Evolutionary conservation across 1,140 invertebrate genomes (phyloP).

Genomic region (Drosophila navojoa): DNA sequence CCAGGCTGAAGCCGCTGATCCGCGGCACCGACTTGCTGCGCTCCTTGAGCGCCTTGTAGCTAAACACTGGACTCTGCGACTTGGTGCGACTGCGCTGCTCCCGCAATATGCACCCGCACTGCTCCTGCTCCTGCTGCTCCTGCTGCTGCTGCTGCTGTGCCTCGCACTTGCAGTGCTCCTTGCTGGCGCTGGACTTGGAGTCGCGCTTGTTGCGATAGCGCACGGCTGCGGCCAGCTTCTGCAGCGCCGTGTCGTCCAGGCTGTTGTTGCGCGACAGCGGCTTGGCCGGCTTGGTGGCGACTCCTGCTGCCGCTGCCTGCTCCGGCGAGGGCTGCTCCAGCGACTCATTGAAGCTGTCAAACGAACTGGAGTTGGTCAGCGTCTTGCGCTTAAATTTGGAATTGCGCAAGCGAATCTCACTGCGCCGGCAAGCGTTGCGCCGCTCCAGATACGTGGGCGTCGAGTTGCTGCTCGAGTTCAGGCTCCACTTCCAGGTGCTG

Average conservation of each 20-base stretch:
- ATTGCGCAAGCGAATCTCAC: constrained; percentile 85
- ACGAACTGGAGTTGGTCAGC: constrained; percentile 72
- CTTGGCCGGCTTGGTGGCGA: constrained; percentile 44
- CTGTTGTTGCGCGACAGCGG: constrained; percentile 66
- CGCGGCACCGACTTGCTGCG: constrained; percentile 82
- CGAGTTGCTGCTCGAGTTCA: constrained; percentile 86
- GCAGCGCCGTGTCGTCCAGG: constrained; percentile 72
- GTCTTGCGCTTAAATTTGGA: constrained; percentile 86
- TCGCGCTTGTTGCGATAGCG: constrained; percentile 58
- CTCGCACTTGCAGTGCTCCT: constrained; percentile 56
- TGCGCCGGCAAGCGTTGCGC: constrained; percentile 84
- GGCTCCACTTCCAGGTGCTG: constrained; percentile 83
- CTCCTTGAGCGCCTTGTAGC: constrained; percentile 76
- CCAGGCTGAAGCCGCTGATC: constrained; percentile 62
- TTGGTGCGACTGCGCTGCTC: constrained; percentile 63
- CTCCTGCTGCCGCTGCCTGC: constrained; percentile 11
- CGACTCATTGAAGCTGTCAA: constrained; percentile 77
- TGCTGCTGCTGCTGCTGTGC: constrained; percentile 17
- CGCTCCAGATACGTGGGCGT: constrained; percentile 96
- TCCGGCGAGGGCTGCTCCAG: constrained; percentile 37
- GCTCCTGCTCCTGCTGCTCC: constrained; percentile 23
- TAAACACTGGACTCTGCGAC: constrained; percentile 70
- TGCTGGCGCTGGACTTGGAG: constrained; percentile 28
- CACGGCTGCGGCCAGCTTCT: constrained; percentile 68
- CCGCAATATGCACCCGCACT: constrained; percentile 55